Percentiles rank a stretch among this genome's conserved stretches.
Conservation (phyloP, 2,888 invertebrate species). For the Clitarchus hookeri region DNA sequence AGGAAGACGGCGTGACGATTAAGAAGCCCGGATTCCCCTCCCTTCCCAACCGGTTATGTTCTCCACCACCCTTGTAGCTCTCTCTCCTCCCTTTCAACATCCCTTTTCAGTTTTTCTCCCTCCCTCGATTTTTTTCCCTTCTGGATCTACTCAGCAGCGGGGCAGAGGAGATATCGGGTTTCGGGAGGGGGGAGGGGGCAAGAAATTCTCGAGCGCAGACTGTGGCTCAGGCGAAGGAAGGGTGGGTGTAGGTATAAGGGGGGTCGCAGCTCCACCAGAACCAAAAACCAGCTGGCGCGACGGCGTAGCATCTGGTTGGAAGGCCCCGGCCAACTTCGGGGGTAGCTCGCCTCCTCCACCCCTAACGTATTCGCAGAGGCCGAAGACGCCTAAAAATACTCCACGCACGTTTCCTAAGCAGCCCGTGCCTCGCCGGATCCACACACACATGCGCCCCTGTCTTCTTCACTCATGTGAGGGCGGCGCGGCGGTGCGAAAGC, state of each 20-base stretch:
- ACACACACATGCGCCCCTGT: background rate
- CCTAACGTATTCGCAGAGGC: background rate
- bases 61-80: background rate
- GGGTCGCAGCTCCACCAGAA: background rate
- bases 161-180: slow-evolving; percentile 4
- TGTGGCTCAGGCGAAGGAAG: background rate
- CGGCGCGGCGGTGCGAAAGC: background rate
- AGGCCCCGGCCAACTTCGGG: background rate
- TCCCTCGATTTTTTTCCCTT: background rate
- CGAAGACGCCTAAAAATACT: slow-evolving; percentile 17
- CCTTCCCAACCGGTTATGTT: background rate
- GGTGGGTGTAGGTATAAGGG: slow-evolving; percentile 14
- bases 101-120: slow-evolving; percentile 9
- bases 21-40: background rate
- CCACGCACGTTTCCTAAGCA: background rate
- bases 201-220: background rate
- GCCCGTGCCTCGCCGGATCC: background rate
- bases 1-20: background rate
- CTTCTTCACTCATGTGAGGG: background rate
- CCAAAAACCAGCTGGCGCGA: background rate
- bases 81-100: background rate
- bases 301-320: background rate
- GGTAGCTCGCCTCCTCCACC: background rate
- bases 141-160: slow-evolving; percentile 8
- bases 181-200: background rate